These are phyloP conservation scores for Montifringilla adamsi DNA, from an alignment of 2,113 vertebrate genomes.

Conservation along the genomic window DNA sequence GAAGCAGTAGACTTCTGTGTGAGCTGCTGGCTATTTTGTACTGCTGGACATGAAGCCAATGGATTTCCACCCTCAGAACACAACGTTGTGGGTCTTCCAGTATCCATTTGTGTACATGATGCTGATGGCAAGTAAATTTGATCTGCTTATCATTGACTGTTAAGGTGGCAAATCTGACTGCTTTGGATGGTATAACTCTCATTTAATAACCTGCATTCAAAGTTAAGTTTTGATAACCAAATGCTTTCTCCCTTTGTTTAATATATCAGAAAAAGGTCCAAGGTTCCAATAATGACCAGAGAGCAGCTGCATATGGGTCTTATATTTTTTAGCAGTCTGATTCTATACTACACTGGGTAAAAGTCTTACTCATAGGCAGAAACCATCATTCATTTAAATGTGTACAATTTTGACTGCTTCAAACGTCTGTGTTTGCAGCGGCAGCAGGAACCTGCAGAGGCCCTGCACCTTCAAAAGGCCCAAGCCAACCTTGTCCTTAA, in stretches of 20 bases:
- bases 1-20: neutral
- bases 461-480: neutral
- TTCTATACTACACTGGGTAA: neutral
- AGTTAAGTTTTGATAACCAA: neutral
- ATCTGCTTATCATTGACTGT: neutral
- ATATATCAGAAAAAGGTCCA: neutral
- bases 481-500: neutral
- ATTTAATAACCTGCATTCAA: neutral
- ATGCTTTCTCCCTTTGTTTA: neutral
- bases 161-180: neutral
- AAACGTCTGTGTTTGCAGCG: neutral
- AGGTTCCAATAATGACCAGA: neutral
- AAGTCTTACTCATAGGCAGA: neutral
- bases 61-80: neutral
- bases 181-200: neutral
- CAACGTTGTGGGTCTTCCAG: fast-evolving
- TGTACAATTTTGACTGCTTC: neutral
- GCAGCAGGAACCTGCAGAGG: neutral
- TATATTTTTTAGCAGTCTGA: neutral
- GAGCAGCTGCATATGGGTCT: neutral
- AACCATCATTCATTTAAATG: neutral
- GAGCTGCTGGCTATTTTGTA: neutral
- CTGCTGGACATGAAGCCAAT: neutral
- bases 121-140: neutral
- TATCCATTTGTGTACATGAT: neutral